A percentile compares a stretch with the other conserved stretches of the same genome.
Conservation (phyloP, 2,797 vertebrate genomes). For the Lepus oiostolus region DNA sequence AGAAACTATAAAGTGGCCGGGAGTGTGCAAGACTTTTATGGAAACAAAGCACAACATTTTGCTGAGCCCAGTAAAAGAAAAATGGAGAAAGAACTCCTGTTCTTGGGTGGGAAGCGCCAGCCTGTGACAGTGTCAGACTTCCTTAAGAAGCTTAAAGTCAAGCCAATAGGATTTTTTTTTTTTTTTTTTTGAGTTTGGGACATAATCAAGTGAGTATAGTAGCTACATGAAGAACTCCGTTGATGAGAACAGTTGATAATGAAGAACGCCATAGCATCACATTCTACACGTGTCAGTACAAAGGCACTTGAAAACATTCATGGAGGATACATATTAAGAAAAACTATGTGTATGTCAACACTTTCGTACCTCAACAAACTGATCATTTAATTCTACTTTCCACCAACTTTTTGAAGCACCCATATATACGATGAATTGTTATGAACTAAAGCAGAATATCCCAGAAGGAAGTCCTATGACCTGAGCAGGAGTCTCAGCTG, state of each 20-base stretch:
- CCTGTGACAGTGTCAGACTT: not conserved
- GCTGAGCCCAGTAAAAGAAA: constrained; percentile 9
- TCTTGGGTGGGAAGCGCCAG: not conserved
- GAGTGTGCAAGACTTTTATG: constrained; percentile 39
- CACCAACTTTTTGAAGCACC: too few relatives aligned
- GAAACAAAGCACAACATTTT: not conserved
- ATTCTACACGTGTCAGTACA: not conserved
- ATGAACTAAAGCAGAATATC: not conserved
- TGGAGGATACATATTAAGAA: too few relatives aligned
- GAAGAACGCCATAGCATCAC: not conserved
- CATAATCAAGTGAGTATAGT: not conserved
- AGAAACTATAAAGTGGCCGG: constrained; percentile 16
- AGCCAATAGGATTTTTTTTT: not conserved
- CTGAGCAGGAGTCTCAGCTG: not conserved
- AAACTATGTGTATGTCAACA: too few relatives aligned
- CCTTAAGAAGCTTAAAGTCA: constrained; percentile 38
- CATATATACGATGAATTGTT: not conserved
- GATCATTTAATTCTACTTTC: too few relatives aligned
- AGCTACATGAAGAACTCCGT: not conserved
- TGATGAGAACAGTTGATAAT: constrained; percentile 2
- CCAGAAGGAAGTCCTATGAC: not conserved
- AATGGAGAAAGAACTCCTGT: constrained; percentile 2
- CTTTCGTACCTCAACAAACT: too few relatives aligned
- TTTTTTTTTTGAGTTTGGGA: not conserved
- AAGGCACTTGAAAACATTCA: too few relatives aligned